A percentile compares a stretch with the other conserved stretches of the same genome.
Conservation (phyloP, 2,113 vertebrate species). For the Progne subis region DNA sequence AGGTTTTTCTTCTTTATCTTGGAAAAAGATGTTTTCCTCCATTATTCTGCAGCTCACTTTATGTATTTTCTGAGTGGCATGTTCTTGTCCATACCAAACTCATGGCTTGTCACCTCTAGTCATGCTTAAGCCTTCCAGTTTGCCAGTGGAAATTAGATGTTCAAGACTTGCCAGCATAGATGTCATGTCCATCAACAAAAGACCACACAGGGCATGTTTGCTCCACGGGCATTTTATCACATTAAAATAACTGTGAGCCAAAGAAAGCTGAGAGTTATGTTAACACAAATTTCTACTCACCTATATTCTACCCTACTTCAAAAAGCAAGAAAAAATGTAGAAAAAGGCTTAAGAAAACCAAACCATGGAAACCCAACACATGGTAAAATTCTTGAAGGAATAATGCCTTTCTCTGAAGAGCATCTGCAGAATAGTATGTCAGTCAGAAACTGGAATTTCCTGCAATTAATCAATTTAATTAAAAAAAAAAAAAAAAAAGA, state of each 20-base stretch:
- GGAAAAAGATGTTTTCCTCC: background rate
- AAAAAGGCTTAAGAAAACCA: background rate
- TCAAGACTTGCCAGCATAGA: background rate
- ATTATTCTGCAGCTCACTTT: background rate
- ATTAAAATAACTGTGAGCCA: background rate
- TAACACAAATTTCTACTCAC: background rate
- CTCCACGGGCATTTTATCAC: background rate
- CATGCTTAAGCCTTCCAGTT: background rate
- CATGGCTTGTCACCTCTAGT: background rate
- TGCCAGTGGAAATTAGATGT: background rate
- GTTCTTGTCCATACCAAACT: background rate
- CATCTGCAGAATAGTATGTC: background rate
- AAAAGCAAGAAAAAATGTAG: background rate
- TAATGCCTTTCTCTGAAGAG: background rate
- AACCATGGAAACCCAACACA: background rate
- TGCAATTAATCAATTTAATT: constrained; percentile 12
- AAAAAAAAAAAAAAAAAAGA: background rate
- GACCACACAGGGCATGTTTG: background rate
- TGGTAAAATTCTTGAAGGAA: background rate
- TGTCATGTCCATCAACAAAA: background rate
- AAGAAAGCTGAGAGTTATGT: background rate
- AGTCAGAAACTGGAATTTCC: constrained; percentile 35
- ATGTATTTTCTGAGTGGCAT: background rate
- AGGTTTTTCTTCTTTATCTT: background rate
- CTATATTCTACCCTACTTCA: background rate